Evolutionary conservation across 2,888 invertebrate species (phyloP), one percentile per base, ranked within the genome.

Genomic region (Amphipyra tragopoginis): DNA sequence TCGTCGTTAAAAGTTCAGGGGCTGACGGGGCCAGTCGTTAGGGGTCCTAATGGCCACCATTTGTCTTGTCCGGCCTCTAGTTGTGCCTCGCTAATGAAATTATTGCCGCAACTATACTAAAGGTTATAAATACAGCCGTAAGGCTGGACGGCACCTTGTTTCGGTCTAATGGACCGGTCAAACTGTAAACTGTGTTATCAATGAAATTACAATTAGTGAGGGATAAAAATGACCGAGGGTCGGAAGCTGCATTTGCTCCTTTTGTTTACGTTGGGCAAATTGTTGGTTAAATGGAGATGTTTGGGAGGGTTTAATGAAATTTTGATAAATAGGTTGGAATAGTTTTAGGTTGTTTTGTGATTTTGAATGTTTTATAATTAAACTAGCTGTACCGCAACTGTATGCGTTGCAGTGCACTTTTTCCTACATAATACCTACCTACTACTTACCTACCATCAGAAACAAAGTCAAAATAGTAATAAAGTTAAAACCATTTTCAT

Each of bases 121-220:
- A 92, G 91, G 93, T 93, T 94, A 94, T 94, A 94, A 94, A 94
- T 94, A 93, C 92, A 88, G 85, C 89, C 87, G 88, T 89, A 90
- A 90, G 90, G 88, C 90, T 84, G 93, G 93, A 93, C 92, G 91
- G 89, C 91, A 93, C 93, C 94, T 92, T 94, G 94, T 93, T 93
- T 89, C 87, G 80, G 88, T 85, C 94, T 94, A 94, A 94, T 94
- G 94, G 94, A 94, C 94, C 93, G 94, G 94, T 94, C 94, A 93
- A 94, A 94, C 94, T 94, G 92, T 93, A 94, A 94, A 94, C 94
- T 94, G 91, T 90, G 92, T 94, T 94, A 93, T 93, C 94, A 94
- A 94, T 94, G 94, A 93, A 94, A 94, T 94, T 94, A 94, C 94
- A 94, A 94, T 94, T 94, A 94, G 92, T 88, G 72, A 76, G 87